phyloP scores from a whole-genome alignment of 2,797 vertebrate species.

The Hippopotamyrus pictus region DNA sequence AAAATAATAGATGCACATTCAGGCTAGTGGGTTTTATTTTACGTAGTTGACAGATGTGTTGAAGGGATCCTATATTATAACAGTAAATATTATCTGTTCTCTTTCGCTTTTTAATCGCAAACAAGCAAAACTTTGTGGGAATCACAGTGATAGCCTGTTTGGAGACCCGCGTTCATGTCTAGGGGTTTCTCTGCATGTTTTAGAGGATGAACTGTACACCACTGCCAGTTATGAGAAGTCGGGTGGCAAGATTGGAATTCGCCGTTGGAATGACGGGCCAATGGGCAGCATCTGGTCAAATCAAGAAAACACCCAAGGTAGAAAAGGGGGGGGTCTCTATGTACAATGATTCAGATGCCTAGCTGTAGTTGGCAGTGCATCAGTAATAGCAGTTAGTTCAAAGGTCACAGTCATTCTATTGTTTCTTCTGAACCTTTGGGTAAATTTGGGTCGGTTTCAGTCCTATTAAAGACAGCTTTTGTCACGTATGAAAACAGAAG shows the following conservation, averaged over 20 bases:
- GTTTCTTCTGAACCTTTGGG: neutral
- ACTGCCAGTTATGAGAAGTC: conserved; percentile 34
- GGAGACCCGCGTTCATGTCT: neutral
- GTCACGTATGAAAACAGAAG: neutral
- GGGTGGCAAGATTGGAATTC: conserved; percentile 31
- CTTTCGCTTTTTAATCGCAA: neutral
- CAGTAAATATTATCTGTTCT: neutral
- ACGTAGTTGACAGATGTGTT: neutral
- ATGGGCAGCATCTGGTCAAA: conserved; percentile 21
- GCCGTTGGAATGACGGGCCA: conserved; percentile 37
- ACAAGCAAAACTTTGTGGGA: neutral
- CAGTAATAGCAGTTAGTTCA: neutral
- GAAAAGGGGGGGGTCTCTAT: neutral
- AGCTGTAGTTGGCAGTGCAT: neutral
- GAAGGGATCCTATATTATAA: neutral
- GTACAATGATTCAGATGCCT: neutral
- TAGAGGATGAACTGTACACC: conserved; percentile 34
- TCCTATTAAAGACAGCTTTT: neutral
- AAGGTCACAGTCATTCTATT: neutral
- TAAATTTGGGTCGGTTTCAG: neutral
- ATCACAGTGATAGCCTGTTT: neutral
- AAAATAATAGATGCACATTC: neutral
- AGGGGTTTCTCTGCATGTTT: neutral
- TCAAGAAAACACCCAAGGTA: neutral
- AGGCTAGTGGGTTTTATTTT: neutral